Percentiles rank a stretch among this genome's conserved stretches.
Evolutionary conservation across 1,140 invertebrate genomes (phyloP).

Genomic region (Hyposmocoma kahamanoa): DNA sequence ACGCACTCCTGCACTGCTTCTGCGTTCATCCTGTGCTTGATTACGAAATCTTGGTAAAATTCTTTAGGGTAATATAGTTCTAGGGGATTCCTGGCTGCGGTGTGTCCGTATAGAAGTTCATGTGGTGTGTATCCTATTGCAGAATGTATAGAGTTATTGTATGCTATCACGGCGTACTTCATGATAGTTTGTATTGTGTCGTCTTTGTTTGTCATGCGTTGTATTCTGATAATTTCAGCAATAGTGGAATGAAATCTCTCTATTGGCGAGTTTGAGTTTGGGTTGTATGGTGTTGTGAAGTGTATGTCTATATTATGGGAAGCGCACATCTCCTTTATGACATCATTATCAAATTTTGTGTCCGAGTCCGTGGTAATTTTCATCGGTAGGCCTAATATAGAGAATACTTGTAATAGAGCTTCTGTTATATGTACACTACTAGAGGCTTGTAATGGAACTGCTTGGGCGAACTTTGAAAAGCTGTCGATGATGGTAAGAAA

Average conservation of each 20-base stretch:
- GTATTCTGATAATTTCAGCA: constrained; percentile 35
- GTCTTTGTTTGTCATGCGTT: constrained; percentile 24
- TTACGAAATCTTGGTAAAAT: constrained; percentile 14
- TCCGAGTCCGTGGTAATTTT: constrained; percentile 18
- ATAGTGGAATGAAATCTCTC: constrained; percentile 26
- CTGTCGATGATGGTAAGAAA: constrained; percentile 7
- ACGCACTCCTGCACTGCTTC: constrained; percentile 17
- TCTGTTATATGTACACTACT: constrained; percentile 6
- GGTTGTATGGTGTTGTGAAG: constrained; percentile 35
- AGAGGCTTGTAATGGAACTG: constrained; percentile 1
- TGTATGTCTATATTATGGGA: constrained; percentile 34
- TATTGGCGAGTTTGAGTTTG: constrained; percentile 36
- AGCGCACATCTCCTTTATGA: constrained; percentile 23
- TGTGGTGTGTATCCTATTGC: constrained; percentile 15
- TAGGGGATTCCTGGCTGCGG: constrained; percentile 8
- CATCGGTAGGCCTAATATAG: neutral
- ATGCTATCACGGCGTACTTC: constrained; percentile 24
- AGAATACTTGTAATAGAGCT: constrained; percentile 1
- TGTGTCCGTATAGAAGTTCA: constrained; percentile 21
- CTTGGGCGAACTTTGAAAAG: constrained; percentile 7
- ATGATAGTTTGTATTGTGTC: constrained; percentile 15
- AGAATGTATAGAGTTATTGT: constrained; percentile 24
- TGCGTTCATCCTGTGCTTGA: constrained; percentile 16
- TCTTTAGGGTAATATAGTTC: constrained; percentile 4
- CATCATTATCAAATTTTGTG: constrained; percentile 24